Percentiles rank a stretch among this genome's conserved stretches.
These are phyloP conservation scores for Perodicticus potto DNA, from an alignment of 2,797 vertebrate species.

Conservation along the genomic window DNA sequence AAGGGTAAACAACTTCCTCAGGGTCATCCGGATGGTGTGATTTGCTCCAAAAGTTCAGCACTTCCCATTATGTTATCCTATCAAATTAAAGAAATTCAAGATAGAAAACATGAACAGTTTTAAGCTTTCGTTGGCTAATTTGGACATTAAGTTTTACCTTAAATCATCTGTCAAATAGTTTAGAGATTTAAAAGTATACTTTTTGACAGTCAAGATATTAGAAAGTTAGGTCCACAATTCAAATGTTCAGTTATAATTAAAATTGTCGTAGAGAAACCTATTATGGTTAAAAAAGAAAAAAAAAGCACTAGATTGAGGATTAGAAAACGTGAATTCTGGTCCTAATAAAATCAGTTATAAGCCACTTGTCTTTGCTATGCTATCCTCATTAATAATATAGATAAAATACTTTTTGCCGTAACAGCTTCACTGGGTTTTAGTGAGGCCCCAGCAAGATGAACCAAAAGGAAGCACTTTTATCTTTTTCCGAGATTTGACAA, in stretches of 20 bases:
- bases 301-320: neutral
- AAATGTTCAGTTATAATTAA: neutral
- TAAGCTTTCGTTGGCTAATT: neutral
- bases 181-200: neutral
- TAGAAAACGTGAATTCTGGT: neutral
- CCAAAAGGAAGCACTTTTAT: neutral
- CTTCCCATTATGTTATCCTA: neutral
- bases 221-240: neutral
- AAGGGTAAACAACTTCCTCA: neutral
- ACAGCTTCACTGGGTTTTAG: neutral
- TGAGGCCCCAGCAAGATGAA: neutral
- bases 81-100: neutral
- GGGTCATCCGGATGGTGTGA: neutral
- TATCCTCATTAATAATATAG: neutral
- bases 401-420: rapidly evolving
- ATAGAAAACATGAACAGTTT: neutral
- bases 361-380: neutral
- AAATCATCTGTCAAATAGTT: neutral
- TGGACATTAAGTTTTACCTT: neutral
- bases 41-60: neutral
- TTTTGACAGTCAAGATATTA: neutral
- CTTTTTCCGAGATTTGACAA: neutral
- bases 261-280: neutral
- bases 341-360: neutral
- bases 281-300: neutral